phyloP scores from a whole-genome alignment of 2,113 vertebrate genomes.

The Platichthys stellatus region DNA sequence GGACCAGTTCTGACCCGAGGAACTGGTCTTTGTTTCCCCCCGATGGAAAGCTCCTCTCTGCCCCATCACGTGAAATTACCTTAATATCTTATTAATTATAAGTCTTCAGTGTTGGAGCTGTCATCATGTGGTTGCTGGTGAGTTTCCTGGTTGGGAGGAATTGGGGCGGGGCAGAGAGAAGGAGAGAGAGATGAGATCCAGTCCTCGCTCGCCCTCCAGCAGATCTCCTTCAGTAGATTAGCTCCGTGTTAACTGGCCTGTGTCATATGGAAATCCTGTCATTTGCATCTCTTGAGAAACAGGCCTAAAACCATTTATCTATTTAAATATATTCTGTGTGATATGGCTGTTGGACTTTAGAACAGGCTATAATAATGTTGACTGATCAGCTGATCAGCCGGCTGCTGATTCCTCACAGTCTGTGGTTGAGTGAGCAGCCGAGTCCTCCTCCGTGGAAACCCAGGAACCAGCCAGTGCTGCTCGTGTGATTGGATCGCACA shows the following conservation, averaged over 20 bases:
- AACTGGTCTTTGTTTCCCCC: too few species aligned
- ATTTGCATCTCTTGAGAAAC: slow-evolving; percentile 81
- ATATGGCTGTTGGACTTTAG: slow-evolving; percentile 74
- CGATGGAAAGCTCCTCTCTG: too few species aligned
- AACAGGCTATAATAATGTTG: slow-evolving; percentile 72
- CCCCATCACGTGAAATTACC: too few species aligned
- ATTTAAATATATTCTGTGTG: slow-evolving; percentile 77
- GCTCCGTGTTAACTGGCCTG: slow-evolving; percentile 63
- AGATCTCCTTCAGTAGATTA: slow-evolving; percentile 66
- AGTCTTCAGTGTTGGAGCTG: too few species aligned
- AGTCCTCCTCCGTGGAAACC: slow-evolving; percentile 67
- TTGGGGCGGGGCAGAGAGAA: slow-evolving; percentile 13
- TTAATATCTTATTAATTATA: too few species aligned
- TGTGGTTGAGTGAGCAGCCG: slow-evolving; percentile 66
- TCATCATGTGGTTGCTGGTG: too few species aligned
- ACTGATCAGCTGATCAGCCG: slow-evolving; percentile 67
- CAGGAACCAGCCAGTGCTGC: slow-evolving; percentile 34
- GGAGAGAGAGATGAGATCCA: slow-evolving; percentile 42
- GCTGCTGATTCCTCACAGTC: slow-evolving; percentile 63
- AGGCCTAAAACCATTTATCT: slow-evolving; percentile 70
- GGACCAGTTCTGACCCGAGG: too few species aligned
- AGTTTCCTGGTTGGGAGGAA: too few species aligned
- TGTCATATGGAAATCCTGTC: slow-evolving; percentile 78
- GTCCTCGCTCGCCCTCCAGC: slow-evolving; percentile 20
- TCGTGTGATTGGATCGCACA: slow-evolving; percentile 70